phyloP scores from a whole-genome alignment of 2,888 invertebrate genomes.

The Flabesymbios commensalis region DNA sequence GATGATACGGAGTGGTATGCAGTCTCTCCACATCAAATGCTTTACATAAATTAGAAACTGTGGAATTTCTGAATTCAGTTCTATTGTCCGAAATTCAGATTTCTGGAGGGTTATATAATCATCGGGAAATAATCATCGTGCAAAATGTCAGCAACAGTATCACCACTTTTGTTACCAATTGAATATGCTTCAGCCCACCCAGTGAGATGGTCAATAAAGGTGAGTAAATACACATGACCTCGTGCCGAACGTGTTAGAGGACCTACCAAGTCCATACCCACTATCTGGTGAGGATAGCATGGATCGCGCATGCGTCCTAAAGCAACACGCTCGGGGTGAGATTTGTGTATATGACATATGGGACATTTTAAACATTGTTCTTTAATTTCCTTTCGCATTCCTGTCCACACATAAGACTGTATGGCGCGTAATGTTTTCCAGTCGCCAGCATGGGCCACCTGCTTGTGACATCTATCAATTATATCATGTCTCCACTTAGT shows the following conservation, averaged over 20 bases:
- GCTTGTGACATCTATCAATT: constrained; percentile 1
- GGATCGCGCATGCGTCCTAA: constrained; percentile 9
- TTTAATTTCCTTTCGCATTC: constrained; percentile 1
- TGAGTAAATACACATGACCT: constrained; percentile 9
- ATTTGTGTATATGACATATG: not conserved
- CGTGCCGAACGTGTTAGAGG: not conserved
- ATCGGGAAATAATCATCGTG: too few relatives aligned
- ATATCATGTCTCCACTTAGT: too few relatives aligned
- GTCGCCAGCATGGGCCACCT: constrained; percentile 9
- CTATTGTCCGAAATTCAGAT: too few relatives aligned
- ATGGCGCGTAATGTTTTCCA: not conserved
- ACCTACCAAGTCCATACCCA: constrained; percentile 10
- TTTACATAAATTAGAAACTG: too few relatives aligned
- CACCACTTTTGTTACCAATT: constrained; percentile 4
- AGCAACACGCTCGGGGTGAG: not conserved
- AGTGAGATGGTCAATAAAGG: constrained; percentile 5
- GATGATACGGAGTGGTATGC: constrained; percentile 4
- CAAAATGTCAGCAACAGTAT: too few relatives aligned
- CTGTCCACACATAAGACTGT: constrained; percentile 15
- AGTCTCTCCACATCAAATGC: constrained; percentile 4
- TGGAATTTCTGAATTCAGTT: too few relatives aligned
- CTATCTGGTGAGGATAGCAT: not conserved
- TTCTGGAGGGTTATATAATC: too few relatives aligned
- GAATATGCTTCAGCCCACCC: constrained; percentile 11
- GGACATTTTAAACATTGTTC: constrained; percentile 1